Percentiles rank a stretch among this genome's conserved stretches.
These are phyloP conservation scores for Chrysodeixis includens DNA, from an alignment of 2,888 invertebrate species.

Conservation along the genomic window DNA sequence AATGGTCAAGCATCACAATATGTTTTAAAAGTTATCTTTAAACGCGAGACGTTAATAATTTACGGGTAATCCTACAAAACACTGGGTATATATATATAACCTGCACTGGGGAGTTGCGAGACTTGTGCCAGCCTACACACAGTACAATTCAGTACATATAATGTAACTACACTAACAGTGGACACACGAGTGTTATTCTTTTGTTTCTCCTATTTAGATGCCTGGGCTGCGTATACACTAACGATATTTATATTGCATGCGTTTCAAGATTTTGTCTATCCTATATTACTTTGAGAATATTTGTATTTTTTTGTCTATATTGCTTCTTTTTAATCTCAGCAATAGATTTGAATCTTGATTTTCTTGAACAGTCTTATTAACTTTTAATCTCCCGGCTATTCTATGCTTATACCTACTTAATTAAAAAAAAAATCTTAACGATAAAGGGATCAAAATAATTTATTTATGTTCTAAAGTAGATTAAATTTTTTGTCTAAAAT, in stretches of 20 bases:
- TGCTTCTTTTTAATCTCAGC: neutral
- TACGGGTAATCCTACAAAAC: conserved; percentile 24
- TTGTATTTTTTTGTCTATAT: neutral
- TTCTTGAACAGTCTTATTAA: too few relatives aligned
- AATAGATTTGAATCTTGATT: too few relatives aligned
- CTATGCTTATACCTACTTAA: too few relatives aligned
- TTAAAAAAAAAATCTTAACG: too few relatives aligned
- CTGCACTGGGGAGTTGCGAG: conserved; percentile 14
- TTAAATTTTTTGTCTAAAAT: too few relatives aligned
- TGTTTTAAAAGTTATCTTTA: neutral
- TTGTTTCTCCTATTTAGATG: conserved; percentile 48
- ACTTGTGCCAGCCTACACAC: conserved; percentile 28
- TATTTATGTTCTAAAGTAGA: too few relatives aligned
- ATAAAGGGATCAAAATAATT: too few relatives aligned
- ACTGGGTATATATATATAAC: conserved; percentile 13
- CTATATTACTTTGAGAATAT: neutral
- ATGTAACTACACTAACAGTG: conserved; percentile 44
- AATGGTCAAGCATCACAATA: neutral
- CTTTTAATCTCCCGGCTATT: too few relatives aligned
- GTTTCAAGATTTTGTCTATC: neutral
- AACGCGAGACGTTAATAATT: conserved; percentile 5
- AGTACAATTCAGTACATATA: too few relatives aligned
- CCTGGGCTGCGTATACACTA: conserved; percentile 45
- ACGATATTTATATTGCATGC: neutral
- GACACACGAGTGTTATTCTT: conserved; percentile 41